Evolutionary conservation across 2,888 invertebrate genomes (phyloP).

Genomic region (Morpho helenor): DNA sequence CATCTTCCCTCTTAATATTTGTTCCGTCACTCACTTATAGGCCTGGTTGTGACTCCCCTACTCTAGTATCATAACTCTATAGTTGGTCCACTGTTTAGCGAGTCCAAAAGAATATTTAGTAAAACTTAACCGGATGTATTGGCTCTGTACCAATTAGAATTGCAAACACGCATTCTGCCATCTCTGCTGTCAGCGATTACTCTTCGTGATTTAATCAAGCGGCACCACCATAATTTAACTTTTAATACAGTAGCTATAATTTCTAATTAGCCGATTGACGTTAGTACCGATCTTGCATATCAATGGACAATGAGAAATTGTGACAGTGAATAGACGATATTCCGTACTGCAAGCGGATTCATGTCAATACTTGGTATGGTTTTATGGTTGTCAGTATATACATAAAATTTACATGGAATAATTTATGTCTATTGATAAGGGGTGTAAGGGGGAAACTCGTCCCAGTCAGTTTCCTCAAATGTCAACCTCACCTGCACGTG

Average conservation of each 20-base stretch:
- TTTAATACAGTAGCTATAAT: slow-evolving; percentile 52
- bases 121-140: slow-evolving; percentile 17
- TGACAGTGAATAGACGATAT: slow-evolving; percentile 34
- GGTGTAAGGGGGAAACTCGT: too few species aligned
- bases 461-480: too few species aligned
- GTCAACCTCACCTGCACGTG: too few species aligned
- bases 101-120: background rate
- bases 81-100: background rate
- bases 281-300: slow-evolving; percentile 32
- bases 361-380: slow-evolving; percentile 30
- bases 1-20: too few species aligned
- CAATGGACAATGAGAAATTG: slow-evolving; percentile 29
- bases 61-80: too few species aligned
- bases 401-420: background rate
- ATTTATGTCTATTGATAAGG: too few species aligned
- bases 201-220: slow-evolving; percentile 56
- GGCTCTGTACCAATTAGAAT: slow-evolving; percentile 29
- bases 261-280: slow-evolving; percentile 59
- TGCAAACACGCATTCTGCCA: slow-evolving; percentile 29
- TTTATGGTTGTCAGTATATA: slow-evolving; percentile 16
- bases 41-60: too few species aligned
- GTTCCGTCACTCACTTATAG: too few species aligned
- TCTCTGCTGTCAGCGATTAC: slow-evolving; percentile 48
- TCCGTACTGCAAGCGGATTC: slow-evolving; percentile 41
- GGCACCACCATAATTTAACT: slow-evolving; percentile 42